Conservation (phyloP, 2,113 vertebrate species). For the Strix aluco region DNA sequence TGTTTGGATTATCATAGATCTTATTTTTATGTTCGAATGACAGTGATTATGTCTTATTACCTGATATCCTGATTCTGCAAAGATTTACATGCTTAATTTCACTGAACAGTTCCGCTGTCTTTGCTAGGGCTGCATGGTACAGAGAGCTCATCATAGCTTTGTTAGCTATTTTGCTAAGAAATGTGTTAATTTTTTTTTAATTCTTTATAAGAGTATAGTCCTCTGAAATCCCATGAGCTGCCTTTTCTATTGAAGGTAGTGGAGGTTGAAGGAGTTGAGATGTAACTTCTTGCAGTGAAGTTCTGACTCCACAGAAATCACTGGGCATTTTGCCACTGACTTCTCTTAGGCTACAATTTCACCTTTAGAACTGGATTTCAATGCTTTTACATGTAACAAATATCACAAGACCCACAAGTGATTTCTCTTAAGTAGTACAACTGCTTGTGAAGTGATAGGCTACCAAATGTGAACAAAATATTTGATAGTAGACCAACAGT, state of each 20-base stretch:
- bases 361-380: neutral
- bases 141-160: neutral
- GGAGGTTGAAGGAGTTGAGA: neutral
- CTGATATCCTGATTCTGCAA: neutral
- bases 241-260: neutral
- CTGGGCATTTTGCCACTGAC: neutral
- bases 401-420: neutral
- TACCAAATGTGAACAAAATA: neutral
- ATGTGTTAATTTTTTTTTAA: neutral
- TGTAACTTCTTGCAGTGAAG: neutral
- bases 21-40: neutral
- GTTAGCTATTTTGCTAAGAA: neutral
- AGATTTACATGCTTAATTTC: conserved; percentile 12
- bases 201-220: neutral
- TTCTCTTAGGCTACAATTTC: neutral
- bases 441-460: neutral
- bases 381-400: neutral
- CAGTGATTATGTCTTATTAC: neutral
- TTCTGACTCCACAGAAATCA: neutral
- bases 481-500: neutral
- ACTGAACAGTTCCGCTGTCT: neutral
- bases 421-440: neutral
- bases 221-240: neutral
- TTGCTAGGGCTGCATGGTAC: neutral
- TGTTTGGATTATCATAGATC: neutral